phyloP scores from a whole-genome alignment of 2,113 vertebrate species.

The Lagenorhynchus albirostris region DNA sequence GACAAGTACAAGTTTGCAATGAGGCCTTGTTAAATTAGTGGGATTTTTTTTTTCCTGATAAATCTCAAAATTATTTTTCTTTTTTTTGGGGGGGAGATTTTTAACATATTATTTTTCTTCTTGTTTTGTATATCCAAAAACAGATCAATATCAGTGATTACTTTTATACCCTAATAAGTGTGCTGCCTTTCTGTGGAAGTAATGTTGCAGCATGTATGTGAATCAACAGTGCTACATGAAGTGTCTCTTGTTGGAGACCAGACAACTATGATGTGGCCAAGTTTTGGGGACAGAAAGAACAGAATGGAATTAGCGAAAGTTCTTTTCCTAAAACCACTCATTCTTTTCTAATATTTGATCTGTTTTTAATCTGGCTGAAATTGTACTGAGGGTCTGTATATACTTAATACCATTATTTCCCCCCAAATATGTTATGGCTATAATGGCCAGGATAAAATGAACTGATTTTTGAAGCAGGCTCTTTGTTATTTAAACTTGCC shows the following conservation, averaged over 20 bases:
- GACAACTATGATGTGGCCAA: background rate
- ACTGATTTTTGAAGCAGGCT: background rate
- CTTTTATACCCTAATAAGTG: background rate
- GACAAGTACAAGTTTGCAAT: background rate
- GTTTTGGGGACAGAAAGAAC: background rate
- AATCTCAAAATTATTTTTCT: no score
- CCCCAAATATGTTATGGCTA: background rate
- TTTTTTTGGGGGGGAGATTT: background rate
- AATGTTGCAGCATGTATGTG: background rate
- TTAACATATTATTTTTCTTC: background rate
- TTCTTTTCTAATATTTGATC: background rate
- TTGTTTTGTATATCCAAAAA: background rate
- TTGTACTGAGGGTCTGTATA: background rate
- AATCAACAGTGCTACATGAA: background rate
- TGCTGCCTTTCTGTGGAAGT: background rate
- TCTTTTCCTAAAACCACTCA: background rate
- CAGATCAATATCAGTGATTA: background rate
- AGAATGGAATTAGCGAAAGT: background rate
- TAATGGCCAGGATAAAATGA: background rate
- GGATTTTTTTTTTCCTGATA: no score
- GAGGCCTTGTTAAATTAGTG: background rate
- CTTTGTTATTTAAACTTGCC: constrained; percentile 21
- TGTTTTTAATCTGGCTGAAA: constrained; percentile 40
- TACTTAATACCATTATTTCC: background rate
- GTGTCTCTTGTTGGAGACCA: background rate